Percentiles rank a stretch among this genome's conserved stretches.
phyloP scores from a whole-genome alignment of 2,888 invertebrate species.

The Agonopterix subpropinquella region DNA sequence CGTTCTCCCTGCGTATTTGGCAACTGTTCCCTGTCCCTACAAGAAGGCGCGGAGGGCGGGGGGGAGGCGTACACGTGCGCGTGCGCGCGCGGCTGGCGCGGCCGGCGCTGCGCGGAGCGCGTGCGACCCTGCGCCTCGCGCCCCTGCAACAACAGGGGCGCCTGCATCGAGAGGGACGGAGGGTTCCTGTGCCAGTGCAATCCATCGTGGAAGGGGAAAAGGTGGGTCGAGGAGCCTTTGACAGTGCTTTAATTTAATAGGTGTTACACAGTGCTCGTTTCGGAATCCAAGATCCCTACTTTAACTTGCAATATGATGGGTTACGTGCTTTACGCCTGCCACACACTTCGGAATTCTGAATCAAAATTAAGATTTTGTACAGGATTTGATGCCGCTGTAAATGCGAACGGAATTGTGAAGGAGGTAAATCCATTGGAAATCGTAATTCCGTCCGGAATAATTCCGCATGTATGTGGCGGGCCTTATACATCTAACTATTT shows the following conservation, averaged over 20 bases:
- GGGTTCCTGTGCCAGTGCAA: constrained; percentile 83
- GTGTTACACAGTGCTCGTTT: too few species aligned
- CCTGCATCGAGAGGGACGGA: constrained; percentile 81
- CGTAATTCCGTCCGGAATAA: too few species aligned
- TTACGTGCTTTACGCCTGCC: too few species aligned
- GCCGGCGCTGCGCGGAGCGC: constrained; percentile 80
- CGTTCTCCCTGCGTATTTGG: constrained; percentile 81
- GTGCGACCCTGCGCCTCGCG: constrained; percentile 81
- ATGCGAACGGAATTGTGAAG: too few species aligned
- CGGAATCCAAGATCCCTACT: background rate
- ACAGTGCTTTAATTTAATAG: too few species aligned
- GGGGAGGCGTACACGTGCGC: constrained; percentile 74
- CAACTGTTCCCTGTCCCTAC: constrained; percentile 71
- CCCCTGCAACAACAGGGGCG: constrained; percentile 85
- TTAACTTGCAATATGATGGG: background rate
- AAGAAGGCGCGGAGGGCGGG: constrained; percentile 29
- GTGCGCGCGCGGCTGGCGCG: constrained; percentile 81
- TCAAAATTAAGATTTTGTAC: too few species aligned
- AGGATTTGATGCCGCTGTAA: too few species aligned
- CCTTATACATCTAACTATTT: too few species aligned
- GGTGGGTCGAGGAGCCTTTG: constrained; percentile 30
- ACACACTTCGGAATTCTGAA: too few species aligned
- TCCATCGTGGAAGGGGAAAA: constrained; percentile 82
- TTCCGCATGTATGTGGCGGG: too few species aligned
- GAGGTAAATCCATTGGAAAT: too few species aligned